Base-by-base conservation (phyloP, 2,797 vertebrate genomes). In the Syngnathus rostellatus region DNA sequence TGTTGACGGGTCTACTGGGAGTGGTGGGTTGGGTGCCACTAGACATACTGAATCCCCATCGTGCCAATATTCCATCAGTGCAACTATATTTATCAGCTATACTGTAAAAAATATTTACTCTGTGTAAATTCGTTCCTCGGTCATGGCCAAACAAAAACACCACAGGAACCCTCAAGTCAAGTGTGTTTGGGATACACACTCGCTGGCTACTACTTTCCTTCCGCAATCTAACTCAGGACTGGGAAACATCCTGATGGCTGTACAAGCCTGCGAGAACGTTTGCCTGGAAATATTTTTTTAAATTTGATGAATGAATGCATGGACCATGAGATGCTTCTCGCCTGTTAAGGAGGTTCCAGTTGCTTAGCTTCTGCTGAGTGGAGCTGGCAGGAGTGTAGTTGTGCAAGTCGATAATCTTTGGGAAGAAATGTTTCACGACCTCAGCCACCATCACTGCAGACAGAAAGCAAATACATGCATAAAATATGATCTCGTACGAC, bases 291-390 rank as follows among this genome's bases (percentile, higher is more conserved):
- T 40, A n/a, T 39, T 19, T 43, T 43, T 21, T 39, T 39, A 8
- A 14, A 23, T 62, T 62, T 62, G 10, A 43, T 62, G 21, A 6
- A 43, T 62, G 7, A 40, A 61, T 23, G 54, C 9, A 63, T 31
- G 7, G 23, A 31, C 7, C 2, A 48, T 31, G 45, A 17, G 62
- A 19, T 50, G 37, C 11, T 1, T 54, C 89, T 88, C 86, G 86
- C 93, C 92, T 92, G 89, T 91, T 91, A 58, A 94, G 87, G 1
- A 86, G 78, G 70, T 61, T 79, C 93, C 93, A 93, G 85, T 91
- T 93, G 69, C 81, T 87, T 66, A 89, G 76, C 75, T 93, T 93
- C 79, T 91, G 93, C 21, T 85, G 82, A 1, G 84, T 89, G 73
- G 84, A 90, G 83, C 84, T 89, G 64, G 91, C 86, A 50, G 92